A percentile compares a stretch with the other conserved stretches of the same genome.
Evolutionary conservation across 2,888 invertebrate species (phyloP).

Genomic region (Nomada fucata): DNA sequence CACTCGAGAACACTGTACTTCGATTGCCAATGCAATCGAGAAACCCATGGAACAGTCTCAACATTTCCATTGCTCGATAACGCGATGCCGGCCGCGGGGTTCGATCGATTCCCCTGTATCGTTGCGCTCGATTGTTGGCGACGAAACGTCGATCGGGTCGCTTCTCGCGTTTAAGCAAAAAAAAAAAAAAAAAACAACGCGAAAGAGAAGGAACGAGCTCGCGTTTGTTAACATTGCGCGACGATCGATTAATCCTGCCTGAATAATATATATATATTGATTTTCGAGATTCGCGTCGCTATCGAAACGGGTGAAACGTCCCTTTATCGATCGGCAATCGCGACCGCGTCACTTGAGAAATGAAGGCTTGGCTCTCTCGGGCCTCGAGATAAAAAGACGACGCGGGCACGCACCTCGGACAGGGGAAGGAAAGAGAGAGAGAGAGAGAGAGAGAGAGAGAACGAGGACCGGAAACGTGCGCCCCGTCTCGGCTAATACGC

Average conservation of each 20-base stretch:
- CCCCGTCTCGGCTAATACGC: conserved; percentile 63
- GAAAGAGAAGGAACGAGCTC: conserved; percentile 12
- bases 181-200: no score
- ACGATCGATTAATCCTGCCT: conserved; percentile 48
- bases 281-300: conserved; percentile 55
- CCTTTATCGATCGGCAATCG: conserved; percentile 70
- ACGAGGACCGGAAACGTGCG: conserved; percentile 73
- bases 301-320: conserved; percentile 57
- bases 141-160: neutral
- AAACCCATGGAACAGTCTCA: neutral
- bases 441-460: conserved; percentile 55
- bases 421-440: neutral
- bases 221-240: conserved; percentile 45
- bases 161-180: neutral
- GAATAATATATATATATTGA: conserved; percentile 65
- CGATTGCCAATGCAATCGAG: neutral
- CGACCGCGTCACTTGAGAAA: conserved; percentile 78
- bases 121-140: neutral
- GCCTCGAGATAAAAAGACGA: conserved; percentile 69
- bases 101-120: neutral
- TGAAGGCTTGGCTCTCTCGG: conserved; percentile 80
- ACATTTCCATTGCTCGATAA: neutral
- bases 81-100: neutral
- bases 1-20: neutral
- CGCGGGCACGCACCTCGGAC: neutral